Evolutionary conservation across 2,888 invertebrate genomes (phyloP), one percentile per base, ranked within the genome.

Genomic region (Incurvaria masculella): DNA sequence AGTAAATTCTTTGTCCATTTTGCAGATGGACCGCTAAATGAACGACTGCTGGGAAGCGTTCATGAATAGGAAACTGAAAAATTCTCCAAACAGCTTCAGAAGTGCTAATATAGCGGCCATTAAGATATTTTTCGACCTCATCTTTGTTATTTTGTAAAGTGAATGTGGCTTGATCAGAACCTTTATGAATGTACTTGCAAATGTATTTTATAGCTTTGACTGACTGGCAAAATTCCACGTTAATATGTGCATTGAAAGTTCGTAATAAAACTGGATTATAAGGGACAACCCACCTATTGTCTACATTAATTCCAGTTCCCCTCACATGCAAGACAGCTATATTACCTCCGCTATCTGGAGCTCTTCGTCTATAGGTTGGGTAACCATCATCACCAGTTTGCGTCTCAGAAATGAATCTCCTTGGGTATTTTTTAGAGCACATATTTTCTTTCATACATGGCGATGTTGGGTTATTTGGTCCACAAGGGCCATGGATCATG

Each of bases 201-300:
- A 68, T 57, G 45, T 64, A 65, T 56, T 65, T 64, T 23, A 65
- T 62, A 1, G 57, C 54, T 49, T 66, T 65, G 1, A 69, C 62
- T 0, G 65, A 67, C 40, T 5, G 6, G n/a, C 40, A 40, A 14
- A 40, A 8, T 40, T 40, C 65, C n/a, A 68, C 62, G 53, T 66
- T 66, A 14, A 61, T 58, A 49, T 65, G 63, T 2, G 60, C 56
- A 26, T 61, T 50, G 40, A 55, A 59, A n/a, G 46, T 54, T 46
- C 14, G 18, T 18, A 18, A 40, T 40, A 17, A 8, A 14, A 8
- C 4, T 14, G 40, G 18, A 40, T 40, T 40, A 14, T 40, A 18
- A n/a, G 40, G 40, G n/a, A 40, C 40, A 5, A 40, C 40, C 40
- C 40, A 40, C n/a, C n/a, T 40, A 14, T 40, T 40, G n/a, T 40